Evolutionary conservation across 2,113 vertebrate species (phyloP).

Genomic region (Gasterosteus nipponicus): DNA sequence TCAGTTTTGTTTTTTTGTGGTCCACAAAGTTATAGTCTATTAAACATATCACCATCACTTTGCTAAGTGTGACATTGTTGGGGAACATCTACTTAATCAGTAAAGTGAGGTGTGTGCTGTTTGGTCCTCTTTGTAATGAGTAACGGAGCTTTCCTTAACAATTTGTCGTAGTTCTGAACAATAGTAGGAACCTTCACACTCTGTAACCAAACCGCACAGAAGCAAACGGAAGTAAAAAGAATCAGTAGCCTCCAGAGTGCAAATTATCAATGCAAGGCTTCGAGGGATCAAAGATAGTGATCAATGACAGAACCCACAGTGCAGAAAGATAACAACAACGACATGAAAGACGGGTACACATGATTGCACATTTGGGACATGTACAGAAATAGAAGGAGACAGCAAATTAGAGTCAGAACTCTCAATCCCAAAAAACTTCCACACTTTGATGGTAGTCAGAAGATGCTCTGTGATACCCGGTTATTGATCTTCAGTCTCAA

Average conservation of each 20-base stretch:
- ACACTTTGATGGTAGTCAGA: conserved; percentile 25
- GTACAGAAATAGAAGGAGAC: conserved; percentile 18
- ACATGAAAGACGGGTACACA: neutral
- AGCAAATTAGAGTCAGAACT: conserved; percentile 18
- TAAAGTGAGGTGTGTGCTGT: neutral
- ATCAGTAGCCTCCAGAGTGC: neutral
- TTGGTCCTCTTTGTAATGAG: neutral
- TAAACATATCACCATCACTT: neutral
- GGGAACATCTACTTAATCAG: neutral
- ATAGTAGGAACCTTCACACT: neutral
- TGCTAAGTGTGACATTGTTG: neutral
- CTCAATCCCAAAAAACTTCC: neutral
- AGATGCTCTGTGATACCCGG: neutral
- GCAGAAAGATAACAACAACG: neutral
- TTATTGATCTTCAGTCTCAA: conserved; percentile 3
- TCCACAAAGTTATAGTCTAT: neutral
- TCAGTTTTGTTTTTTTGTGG: neutral
- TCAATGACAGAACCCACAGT: conserved; percentile 9
- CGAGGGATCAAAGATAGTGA: conserved; percentile 23
- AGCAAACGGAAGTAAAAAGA: neutral
- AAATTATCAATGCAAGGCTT: conserved; percentile 9
- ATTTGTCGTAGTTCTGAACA: neutral
- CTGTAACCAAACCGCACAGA: neutral
- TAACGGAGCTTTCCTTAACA: neutral
- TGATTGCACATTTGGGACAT: conserved; percentile 12